phyloP scores from a whole-genome alignment of 2,113 vertebrate genomes.

The Thunnus maccoyii region DNA sequence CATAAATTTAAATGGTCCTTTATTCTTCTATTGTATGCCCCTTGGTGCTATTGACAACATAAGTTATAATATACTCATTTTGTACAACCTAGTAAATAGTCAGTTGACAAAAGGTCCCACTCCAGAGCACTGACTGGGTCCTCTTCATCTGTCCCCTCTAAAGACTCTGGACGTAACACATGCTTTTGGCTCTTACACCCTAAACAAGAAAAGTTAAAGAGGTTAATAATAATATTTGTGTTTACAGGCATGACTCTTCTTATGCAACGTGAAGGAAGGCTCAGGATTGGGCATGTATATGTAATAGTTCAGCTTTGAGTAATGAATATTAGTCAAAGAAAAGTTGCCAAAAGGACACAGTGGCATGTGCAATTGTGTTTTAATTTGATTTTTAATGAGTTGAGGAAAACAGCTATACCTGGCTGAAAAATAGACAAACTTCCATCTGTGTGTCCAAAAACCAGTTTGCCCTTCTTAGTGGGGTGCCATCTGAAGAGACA shows the following conservation, averaged over 20 bases:
- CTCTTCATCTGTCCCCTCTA: slow-evolving; percentile 97
- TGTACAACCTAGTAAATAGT: slow-evolving; percentile 90
- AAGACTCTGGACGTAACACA: slow-evolving; percentile 92
- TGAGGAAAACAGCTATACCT: slow-evolving; percentile 79
- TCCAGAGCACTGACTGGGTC: slow-evolving; percentile 95
- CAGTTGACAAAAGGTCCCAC: slow-evolving; percentile 95
- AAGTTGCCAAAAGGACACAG: background rate
- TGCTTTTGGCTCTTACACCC: slow-evolving; percentile 96
- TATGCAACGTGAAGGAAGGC: slow-evolving; percentile 13
- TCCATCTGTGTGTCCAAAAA: slow-evolving; percentile 96
- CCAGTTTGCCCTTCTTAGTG: slow-evolving; percentile 92
- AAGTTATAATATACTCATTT: background rate
- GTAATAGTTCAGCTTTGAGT: background rate
- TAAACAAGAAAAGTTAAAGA: slow-evolving; percentile 66
- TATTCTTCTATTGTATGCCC: background rate
- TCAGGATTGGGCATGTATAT: background rate
- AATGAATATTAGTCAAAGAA: background rate
- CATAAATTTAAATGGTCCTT: background rate
- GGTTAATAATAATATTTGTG: background rate
- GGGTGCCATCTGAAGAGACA: slow-evolving; percentile 96
- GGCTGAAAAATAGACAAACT: slow-evolving; percentile 96
- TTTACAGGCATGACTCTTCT: background rate
- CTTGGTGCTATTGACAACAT: background rate
- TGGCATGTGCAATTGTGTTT: background rate
- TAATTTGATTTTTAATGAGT: background rate